Evolutionary conservation across 2,888 invertebrate genomes (phyloP), one percentile per base, ranked within the genome.

Genomic region (Melanargia galathea): DNA sequence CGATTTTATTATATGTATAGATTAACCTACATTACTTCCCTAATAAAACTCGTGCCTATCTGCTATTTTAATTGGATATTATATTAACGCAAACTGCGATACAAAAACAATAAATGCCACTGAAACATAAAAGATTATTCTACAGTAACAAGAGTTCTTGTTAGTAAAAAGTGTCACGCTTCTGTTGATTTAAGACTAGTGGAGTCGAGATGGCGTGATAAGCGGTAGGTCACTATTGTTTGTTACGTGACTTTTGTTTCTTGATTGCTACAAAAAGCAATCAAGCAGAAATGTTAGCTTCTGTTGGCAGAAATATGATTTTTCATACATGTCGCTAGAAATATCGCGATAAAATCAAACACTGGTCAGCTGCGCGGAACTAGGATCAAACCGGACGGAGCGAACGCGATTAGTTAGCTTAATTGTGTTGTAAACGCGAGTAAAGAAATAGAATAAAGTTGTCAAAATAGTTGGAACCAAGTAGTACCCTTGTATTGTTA

Each of bases 61-160:
- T 30, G 30, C 26, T 6, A 16, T 30, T 49, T 49, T 16, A 49
- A 49, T 49, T 49, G 46, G 22, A 46, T 46, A 22, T 45, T 20
- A 45, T 46, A 46, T 16, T 16, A 18, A 16, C 26, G 30, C 16
- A 30, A 30, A 26, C 7, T 5, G 49, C 10, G 16, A 49, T 16
- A 30, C 49, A 49, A 30, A 10, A 49, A 16, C 30, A 49, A 8
- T 30, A 30, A 49, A 49, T 26, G 30, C n/a, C 3, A 30, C 16
- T 26, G 30, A 16, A 49, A 49, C 10, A 49, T 46, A 49, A 49
- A 49, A 30, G 26, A 18, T 49, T 33, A n/a, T 30, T 33, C 13
- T 57, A 46, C 38, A 46, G 30, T 46, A 46, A 57, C 40, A 10
- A 57, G 45, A 57, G 46, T 46, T 57, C 45, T 58, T 49, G 58